Percentiles rank a stretch among this genome's conserved stretches.
phyloP scores from a whole-genome alignment of 2,113 vertebrate genomes.

The Tiliqua scincoides region DNA sequence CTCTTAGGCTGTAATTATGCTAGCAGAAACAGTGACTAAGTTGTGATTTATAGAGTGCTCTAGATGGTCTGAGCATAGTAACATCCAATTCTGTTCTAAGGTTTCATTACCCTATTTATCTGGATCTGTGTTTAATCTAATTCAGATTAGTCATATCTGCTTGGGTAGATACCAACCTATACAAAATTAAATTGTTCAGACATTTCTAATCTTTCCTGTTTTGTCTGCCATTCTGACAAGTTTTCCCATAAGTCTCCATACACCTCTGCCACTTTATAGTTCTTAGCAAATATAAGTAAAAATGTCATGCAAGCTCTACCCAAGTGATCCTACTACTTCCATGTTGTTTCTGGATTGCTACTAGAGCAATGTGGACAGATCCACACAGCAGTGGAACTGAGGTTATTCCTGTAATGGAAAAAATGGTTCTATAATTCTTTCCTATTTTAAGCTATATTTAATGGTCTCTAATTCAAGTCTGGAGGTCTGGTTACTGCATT shows the following conservation, averaged over 20 bases:
- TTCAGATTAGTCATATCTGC: background rate
- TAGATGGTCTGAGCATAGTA: slow-evolving; percentile 38
- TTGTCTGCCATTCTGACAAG: slow-evolving; percentile 32
- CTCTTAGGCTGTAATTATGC: slow-evolving; percentile 29
- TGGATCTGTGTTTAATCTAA: background rate
- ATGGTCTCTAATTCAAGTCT: too few relatives aligned
- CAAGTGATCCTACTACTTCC: background rate
- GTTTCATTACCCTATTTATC: slow-evolving; percentile 40
- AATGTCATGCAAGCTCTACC: slow-evolving; percentile 1
- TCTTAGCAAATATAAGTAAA: slow-evolving; percentile 2
- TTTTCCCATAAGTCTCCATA: slow-evolving; percentile 25
- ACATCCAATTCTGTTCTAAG: slow-evolving; percentile 39
- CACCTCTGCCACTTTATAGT: slow-evolving; percentile 32
- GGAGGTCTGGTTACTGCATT: background rate
- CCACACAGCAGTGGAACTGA: background rate
- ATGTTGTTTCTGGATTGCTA: background rate
- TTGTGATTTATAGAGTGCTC: slow-evolving; percentile 43
- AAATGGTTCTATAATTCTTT: background rate
- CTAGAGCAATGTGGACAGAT: background rate
- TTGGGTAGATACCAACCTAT: slow-evolving; percentile 36
- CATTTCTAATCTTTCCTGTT: slow-evolving; percentile 31
- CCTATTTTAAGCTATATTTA: background rate
- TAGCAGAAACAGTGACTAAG: slow-evolving; percentile 31
- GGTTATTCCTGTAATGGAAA: background rate
- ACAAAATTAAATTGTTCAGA: slow-evolving; percentile 36